Percentiles rank a stretch among this genome's conserved stretches.
Conservation (phyloP, 2,113 vertebrate species). For the Orientallactaga bullata region DNA sequence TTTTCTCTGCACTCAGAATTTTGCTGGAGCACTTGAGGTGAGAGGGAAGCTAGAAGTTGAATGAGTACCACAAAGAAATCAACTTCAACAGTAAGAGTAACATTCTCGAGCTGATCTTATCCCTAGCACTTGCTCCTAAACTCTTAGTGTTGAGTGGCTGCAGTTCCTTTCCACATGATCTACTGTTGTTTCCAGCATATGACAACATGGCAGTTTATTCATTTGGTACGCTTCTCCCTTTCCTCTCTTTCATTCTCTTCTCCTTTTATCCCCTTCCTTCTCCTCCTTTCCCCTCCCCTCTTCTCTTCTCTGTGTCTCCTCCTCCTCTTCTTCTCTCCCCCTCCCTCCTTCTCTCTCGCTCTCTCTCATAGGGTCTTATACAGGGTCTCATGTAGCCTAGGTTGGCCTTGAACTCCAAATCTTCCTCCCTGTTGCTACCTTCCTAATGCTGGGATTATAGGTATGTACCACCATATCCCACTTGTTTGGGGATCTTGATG, state of each 20-base stretch:
- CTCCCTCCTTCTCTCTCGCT: too few species aligned
- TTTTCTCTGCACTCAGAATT: neutral
- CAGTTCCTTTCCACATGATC: neutral
- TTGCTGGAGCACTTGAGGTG: neutral
- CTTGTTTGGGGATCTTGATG: neutral
- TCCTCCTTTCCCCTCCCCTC: too few species aligned
- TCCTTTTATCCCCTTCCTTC: too few species aligned
- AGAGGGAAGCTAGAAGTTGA: neutral
- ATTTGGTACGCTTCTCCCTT: neutral
- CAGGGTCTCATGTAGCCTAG: too few species aligned
- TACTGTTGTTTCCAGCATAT: neutral
- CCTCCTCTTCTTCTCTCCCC: too few species aligned
- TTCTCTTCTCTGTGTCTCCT: too few species aligned
- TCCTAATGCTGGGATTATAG: too few species aligned
- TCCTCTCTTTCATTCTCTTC: too few species aligned
- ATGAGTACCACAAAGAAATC: neutral
- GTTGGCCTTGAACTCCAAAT: too few species aligned
- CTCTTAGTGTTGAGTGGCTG: neutral
- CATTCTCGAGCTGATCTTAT: neutral
- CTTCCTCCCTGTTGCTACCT: too few species aligned
- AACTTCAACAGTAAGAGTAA: neutral
- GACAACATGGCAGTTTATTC: neutral
- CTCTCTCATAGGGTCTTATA: too few species aligned
- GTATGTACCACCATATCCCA: too few species aligned
- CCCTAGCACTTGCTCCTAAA: neutral